These are phyloP conservation scores for Pteruthius melanotis DNA, from an alignment of 2,113 vertebrate species.

Conservation along the genomic window DNA sequence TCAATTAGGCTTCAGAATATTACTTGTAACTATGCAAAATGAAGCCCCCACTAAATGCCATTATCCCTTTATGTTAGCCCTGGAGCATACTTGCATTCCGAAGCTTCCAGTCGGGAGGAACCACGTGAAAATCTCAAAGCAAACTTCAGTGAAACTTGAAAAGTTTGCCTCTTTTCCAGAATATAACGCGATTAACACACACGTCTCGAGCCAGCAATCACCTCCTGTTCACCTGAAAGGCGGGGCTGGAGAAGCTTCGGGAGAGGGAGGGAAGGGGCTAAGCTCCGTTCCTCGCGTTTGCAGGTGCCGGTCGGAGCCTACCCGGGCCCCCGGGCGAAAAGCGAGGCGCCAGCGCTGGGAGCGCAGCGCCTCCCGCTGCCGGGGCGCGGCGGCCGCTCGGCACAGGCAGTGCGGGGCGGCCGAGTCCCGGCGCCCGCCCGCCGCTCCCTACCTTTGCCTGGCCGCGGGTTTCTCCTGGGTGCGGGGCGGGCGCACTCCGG, in stretches of 20 bases:
- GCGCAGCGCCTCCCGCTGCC: not conserved
- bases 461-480: not conserved
- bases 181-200: not conserved
- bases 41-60: not conserved
- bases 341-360: not conserved
- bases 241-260: no score
- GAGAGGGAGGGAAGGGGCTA: not conserved
- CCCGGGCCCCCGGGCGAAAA: rapidly evolving
- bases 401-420: no score
- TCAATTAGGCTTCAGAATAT: not conserved
- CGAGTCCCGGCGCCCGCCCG: not conserved
- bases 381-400: not conserved
- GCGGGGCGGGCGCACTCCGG: not conserved
- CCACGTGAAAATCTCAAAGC: not conserved
- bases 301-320: not conserved
- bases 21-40: not conserved
- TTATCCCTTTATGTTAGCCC: not conserved
- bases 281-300: rapidly evolving
- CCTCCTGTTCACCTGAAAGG: not conserved
- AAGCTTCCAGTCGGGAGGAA: not conserved
- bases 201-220: not conserved
- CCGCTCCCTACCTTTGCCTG: not conserved
- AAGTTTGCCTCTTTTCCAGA: not conserved
- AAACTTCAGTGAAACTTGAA: not conserved
- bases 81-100: not conserved